Conservation (phyloP, 2,888 invertebrate species). For the Hypena proboscidalis region DNA sequence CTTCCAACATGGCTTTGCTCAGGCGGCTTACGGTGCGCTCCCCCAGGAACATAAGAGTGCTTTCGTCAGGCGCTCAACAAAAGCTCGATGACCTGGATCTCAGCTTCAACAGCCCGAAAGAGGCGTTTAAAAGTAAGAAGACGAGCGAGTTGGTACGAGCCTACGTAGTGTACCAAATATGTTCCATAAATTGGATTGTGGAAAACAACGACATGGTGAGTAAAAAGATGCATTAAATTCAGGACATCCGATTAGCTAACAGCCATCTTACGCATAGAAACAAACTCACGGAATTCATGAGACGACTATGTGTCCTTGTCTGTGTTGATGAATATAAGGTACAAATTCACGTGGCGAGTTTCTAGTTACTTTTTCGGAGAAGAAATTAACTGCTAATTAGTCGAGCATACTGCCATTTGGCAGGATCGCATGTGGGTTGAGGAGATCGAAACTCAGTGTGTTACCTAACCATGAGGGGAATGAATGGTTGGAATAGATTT, state of each 20-base stretch:
- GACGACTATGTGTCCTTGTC: conserved; percentile 58
- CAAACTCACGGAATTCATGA: no score
- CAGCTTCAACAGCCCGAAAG: conserved; percentile 94
- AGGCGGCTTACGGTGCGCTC: conserved; percentile 71
- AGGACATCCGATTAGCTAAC: no score
- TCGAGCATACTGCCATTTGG: conserved; percentile 22
- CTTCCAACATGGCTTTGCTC: conserved; percentile 75
- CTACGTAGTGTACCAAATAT: conserved; percentile 95
- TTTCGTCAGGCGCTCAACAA: conserved; percentile 58
- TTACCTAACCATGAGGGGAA: conserved; percentile 51
- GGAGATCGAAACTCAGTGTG: conserved; percentile 40
- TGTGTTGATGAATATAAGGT: conserved; percentile 26
- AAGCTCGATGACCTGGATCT: conserved; percentile 92
- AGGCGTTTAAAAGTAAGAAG: conserved; percentile 98
- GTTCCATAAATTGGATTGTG: conserved; percentile 94
- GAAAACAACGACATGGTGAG: conserved; percentile 97
- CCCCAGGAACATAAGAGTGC: conserved; percentile 65
- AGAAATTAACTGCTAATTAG: no score
- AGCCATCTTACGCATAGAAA: no score
- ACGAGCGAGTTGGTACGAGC: conserved; percentile 96
- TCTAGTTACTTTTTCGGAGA: conserved; percentile 27
- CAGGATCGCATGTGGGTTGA: conserved; percentile 34
- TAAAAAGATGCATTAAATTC: conserved; percentile 48
- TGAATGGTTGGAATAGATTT: conserved; percentile 60
- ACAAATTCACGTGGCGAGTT: conserved; percentile 36